Base-by-base conservation (phyloP, 2,797 vertebrate genomes). In the Harpagifer antarcticus region DNA sequence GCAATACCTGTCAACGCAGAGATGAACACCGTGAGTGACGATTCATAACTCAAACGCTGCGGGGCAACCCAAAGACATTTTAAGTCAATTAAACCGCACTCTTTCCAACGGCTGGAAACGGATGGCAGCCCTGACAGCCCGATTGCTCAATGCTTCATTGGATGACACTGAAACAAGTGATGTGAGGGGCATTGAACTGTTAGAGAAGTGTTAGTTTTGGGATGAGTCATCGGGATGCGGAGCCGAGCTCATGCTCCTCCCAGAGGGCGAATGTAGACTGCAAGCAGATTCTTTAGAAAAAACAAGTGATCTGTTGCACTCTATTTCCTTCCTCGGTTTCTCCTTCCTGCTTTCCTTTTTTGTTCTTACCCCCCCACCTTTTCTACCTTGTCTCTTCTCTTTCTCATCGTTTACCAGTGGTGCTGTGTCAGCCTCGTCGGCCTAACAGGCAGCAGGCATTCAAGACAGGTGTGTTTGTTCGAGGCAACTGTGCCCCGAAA, bases 1-100 rank as follows among this genome's bases (percentile, higher is more conserved):
- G 98, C 97, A 23, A 99, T 98, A 76, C 98, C 98, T 99, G 89
- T 83, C 82, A 83, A 5, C 15, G 55, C 0, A 13, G 45, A 87
- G 74, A 88, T 27, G 81, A 78, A 76, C 17, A 44, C 45, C n/a
- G 5, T 83, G 80, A 89, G 77, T 62, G 79, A 84, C 56, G 58
- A 86, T 65, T 79, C 87, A 85, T 88, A 86, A 89, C 48, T 88
- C 83, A 81, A 76, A 57, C 48, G 16, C 65, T 20, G 63, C 47
- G 3, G 72, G 75, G 80, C 67, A 23, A 58, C 65, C 69, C 33
- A 9, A 47, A 68, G 86, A 86, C 76, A 88, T 84, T 86, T 82
- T 54, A 75, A 90, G 85, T 91, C 91, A 89, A 89, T 91, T 91
- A 91, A 86, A 90, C 72, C 81, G 88, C 86, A 67, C 76, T 84